phyloP scores from a whole-genome alignment of 2,113 vertebrate species.

The Aegotheles bennettii region DNA sequence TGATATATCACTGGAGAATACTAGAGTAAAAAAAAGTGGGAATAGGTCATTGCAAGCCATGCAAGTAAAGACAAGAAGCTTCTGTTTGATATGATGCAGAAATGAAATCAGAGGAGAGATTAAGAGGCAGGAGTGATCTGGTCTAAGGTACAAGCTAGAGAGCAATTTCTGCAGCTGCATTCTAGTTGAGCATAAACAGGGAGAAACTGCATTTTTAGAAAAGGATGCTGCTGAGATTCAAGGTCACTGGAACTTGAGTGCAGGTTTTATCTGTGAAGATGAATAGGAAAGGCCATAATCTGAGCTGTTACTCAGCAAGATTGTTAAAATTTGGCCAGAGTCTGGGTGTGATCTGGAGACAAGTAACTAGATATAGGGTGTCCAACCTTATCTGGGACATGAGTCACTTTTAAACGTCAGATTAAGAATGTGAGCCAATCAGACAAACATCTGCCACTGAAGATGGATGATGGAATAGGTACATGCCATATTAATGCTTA shows the following conservation, averaged over 20 bases:
- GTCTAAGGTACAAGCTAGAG: not conserved
- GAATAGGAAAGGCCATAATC: not conserved
- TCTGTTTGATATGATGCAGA: not conserved
- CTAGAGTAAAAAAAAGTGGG: not conserved
- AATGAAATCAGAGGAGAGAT: not conserved
- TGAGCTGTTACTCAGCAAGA: not conserved
- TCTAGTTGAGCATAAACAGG: not conserved
- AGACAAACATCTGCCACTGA: not conserved
- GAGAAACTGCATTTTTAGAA: not conserved
- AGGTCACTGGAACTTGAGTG: not conserved
- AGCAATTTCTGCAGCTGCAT: not conserved
- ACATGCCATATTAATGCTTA: not conserved
- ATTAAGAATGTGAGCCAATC: not conserved
- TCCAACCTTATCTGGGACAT: not conserved
- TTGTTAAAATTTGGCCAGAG: not conserved
- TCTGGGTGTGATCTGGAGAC: not conserved
- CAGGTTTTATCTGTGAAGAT: not conserved
- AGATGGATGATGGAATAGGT: not conserved
- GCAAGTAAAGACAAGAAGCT: not conserved
- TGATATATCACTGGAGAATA: not conserved
- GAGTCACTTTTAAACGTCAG: not conserved
- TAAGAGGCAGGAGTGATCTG: not conserved
- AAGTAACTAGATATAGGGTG: not conserved
- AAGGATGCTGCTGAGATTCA: not conserved
- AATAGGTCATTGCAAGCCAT: not conserved